Conservation (phyloP, 2,888 invertebrate genomes). For the Lasioglossum villosulum region DNA sequence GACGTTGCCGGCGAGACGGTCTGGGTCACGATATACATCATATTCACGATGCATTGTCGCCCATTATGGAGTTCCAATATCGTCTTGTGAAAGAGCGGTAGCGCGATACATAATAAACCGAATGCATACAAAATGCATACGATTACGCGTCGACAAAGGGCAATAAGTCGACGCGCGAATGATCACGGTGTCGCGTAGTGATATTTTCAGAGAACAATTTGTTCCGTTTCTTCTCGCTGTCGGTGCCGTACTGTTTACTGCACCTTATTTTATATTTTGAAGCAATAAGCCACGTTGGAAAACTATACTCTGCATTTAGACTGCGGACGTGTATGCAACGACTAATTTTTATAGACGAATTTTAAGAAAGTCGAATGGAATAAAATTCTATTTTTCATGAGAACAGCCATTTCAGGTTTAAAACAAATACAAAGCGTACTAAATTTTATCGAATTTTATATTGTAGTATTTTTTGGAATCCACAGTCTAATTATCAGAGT, state of each 20-base stretch:
- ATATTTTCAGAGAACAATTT: not conserved
- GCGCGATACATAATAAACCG: not conserved
- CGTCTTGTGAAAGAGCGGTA: not conserved
- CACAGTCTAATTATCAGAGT: too few species aligned
- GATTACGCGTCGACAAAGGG: not conserved
- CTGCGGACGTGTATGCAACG: too few species aligned
- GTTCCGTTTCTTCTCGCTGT: not conserved
- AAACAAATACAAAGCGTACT: too few species aligned
- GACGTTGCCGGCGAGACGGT: not conserved
- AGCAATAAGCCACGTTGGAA: too few species aligned
- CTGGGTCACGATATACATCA: not conserved
- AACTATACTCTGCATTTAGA: too few species aligned
- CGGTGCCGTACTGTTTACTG: not conserved
- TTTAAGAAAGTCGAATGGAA: too few species aligned
- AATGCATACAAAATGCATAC: not conserved
- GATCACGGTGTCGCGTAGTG: not conserved
- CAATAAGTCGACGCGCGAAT: not conserved
- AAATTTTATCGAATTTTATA: too few species aligned
- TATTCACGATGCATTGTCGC: not conserved
- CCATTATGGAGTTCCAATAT: not conserved
- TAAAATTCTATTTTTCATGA: too few species aligned
- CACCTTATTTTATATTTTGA: too few species aligned
- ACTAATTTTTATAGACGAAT: too few species aligned
- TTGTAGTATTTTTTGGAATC: too few species aligned
- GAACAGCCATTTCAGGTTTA: too few species aligned